Evolutionary conservation across 1,140 invertebrate species (phyloP).

Genomic region (Atta colombica): DNA sequence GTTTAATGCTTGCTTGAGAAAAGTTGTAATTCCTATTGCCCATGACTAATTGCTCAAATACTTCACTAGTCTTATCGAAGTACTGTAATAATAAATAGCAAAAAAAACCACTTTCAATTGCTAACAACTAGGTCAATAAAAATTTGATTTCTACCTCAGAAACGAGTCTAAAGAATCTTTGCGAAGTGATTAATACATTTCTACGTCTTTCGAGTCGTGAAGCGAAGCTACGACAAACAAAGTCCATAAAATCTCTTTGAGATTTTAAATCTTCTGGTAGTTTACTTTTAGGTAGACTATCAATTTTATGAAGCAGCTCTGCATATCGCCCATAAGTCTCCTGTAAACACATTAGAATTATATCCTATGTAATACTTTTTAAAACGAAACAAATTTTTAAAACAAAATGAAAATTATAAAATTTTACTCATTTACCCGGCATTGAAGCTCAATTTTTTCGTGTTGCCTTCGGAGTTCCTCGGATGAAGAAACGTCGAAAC

Average conservation of each 20-base stretch:
- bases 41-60: constrained; percentile 90
- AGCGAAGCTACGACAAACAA: constrained; percentile 92
- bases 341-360: constrained; percentile 75
- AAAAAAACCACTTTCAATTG: background rate
- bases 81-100: constrained; percentile 83
- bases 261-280: constrained; percentile 88
- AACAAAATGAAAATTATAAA: background rate
- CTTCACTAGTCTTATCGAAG: constrained; percentile 89
- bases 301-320: constrained; percentile 91
- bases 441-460: constrained; percentile 92
- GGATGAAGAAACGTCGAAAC: constrained; percentile 90
- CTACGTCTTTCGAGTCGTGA: constrained; percentile 91
- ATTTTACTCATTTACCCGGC: constrained; percentile 87
- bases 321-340: constrained; percentile 92
- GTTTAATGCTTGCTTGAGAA: constrained; percentile 86
- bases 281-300: constrained; percentile 86
- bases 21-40: constrained; percentile 87
- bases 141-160: constrained; percentile 87
- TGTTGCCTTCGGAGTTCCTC: constrained; percentile 91
- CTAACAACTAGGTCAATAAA: background rate
- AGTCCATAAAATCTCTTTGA: constrained; percentile 93
- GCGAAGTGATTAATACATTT: constrained; percentile 92
- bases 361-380: background rate
- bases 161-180: constrained; percentile 92
- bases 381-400: background rate